Evolutionary conservation across 2,797 vertebrate species (phyloP).

Genomic region (Sebastes hubbsi): DNA sequence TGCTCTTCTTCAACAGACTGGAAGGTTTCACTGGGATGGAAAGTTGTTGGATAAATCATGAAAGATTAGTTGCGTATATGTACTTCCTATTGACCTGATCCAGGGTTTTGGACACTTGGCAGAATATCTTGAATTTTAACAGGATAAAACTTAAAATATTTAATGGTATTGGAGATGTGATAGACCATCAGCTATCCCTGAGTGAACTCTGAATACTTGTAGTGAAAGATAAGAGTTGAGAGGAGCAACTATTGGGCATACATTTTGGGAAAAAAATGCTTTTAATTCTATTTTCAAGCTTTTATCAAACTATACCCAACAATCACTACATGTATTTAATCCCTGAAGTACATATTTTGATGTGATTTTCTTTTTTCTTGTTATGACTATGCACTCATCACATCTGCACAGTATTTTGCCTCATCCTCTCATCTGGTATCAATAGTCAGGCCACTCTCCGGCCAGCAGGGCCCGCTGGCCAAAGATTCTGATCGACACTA

Average conservation of each 20-base stretch:
- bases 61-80: constrained; percentile 25
- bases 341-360: constrained; percentile 11
- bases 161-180: too few species aligned
- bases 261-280: neutral
- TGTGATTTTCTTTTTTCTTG: constrained; percentile 30
- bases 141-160: neutral
- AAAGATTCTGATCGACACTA: constrained; percentile 52
- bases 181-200: neutral
- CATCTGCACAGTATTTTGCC: constrained; percentile 73
- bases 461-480: constrained; percentile 45
- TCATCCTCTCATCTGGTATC: constrained; percentile 75
- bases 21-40: constrained; percentile 19
- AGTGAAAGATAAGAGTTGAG: neutral
- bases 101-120: constrained; percentile 6
- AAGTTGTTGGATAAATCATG: constrained; percentile 38
- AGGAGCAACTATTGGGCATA: neutral
- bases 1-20: neutral
- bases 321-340: neutral
- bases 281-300: neutral
- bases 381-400: constrained; percentile 46
- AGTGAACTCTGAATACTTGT: neutral
- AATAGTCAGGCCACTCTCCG: constrained; percentile 49
- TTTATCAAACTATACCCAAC: neutral
- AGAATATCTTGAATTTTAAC: neutral
- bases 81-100: constrained; percentile 9